phyloP scores from a whole-genome alignment of 2,113 vertebrate genomes.

The Blennius ocellaris region DNA sequence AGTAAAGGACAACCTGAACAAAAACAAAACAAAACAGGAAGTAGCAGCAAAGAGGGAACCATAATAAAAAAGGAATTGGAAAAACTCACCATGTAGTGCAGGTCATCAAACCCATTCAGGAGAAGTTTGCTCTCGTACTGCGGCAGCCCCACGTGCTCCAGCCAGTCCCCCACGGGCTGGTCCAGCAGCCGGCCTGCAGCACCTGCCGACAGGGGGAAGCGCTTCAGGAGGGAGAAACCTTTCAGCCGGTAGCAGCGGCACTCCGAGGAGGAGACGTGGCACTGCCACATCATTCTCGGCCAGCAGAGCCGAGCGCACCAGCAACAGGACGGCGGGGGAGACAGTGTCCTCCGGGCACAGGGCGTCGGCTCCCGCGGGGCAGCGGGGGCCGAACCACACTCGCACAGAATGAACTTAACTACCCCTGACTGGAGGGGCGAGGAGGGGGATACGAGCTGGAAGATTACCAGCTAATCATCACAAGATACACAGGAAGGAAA shows the following conservation, averaged over 20 bases:
- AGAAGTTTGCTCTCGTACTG: constrained; percentile 98
- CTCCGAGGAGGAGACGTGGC: constrained; percentile 93
- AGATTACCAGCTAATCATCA: constrained; percentile 26
- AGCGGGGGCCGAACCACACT: constrained; percentile 65
- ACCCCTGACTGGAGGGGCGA: constrained; percentile 34
- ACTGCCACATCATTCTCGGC: constrained; percentile 95
- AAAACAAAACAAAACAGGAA: background rate
- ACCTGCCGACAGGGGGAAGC: constrained; percentile 94
- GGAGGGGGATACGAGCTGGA: constrained; percentile 4
- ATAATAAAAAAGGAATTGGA: background rate
- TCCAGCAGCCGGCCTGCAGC: constrained; percentile 85
- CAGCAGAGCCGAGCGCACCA: constrained; percentile 81
- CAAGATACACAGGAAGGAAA: constrained; percentile 7
- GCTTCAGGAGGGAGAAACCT: constrained; percentile 94
- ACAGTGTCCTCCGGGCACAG: constrained; percentile 67
- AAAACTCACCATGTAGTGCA: constrained; percentile 92
- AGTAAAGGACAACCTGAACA: background rate
- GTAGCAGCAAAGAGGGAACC: background rate
- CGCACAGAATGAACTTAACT: constrained; percentile 13
- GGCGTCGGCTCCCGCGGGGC: constrained; percentile 67
- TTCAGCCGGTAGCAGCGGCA: constrained; percentile 96
- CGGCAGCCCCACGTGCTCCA: constrained; percentile 93
- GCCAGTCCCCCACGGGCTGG: constrained; percentile 97
- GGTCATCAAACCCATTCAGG: constrained; percentile 96
- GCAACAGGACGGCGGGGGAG: constrained; percentile 68